Conservation (phyloP, 2,888 invertebrate genomes). For the Gortyna flavago region DNA sequence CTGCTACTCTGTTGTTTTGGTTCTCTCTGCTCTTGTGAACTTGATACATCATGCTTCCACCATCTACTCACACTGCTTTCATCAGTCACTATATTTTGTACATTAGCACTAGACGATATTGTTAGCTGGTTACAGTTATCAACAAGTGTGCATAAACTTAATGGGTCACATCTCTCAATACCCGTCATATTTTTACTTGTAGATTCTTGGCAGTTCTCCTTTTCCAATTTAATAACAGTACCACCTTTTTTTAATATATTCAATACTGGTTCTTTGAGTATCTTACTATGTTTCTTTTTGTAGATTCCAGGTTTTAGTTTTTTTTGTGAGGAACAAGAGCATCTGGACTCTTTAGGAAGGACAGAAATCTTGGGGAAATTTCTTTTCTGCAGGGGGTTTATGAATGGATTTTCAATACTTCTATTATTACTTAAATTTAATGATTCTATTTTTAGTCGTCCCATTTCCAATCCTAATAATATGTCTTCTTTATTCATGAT, state of each 20-base stretch:
- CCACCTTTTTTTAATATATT: slow-evolving; percentile 83
- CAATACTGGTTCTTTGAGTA: slow-evolving; percentile 90
- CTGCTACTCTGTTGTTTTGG: slow-evolving; percentile 76
- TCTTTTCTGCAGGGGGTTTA: slow-evolving; percentile 61
- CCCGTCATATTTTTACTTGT: slow-evolving; percentile 64
- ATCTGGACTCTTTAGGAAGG: slow-evolving; percentile 72
- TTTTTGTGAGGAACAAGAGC: slow-evolving; percentile 76
- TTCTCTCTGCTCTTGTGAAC: slow-evolving; percentile 71
- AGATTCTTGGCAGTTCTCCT: slow-evolving; percentile 64
- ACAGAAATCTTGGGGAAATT: slow-evolving; percentile 63
- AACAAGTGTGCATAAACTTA: slow-evolving; percentile 83
- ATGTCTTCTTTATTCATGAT: slow-evolving; percentile 86
- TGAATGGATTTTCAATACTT: slow-evolving; percentile 81
- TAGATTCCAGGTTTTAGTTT: slow-evolving; percentile 75
- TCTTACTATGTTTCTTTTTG: slow-evolving; percentile 85
- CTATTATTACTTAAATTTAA: slow-evolving; percentile 73
- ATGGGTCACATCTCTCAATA: slow-evolving; percentile 72
- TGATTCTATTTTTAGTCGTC: slow-evolving; percentile 90
- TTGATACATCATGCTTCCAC: slow-evolving; percentile 78
- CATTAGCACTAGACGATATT: slow-evolving; percentile 77
- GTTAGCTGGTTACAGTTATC: slow-evolving; percentile 85
- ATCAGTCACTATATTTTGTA: slow-evolving; percentile 61
- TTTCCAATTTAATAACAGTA: slow-evolving; percentile 61
- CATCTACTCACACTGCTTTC: slow-evolving; percentile 74
- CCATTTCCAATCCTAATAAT: slow-evolving; percentile 88